phyloP scores from a whole-genome alignment of 2,797 vertebrate genomes.

The Myotis myotis region DNA sequence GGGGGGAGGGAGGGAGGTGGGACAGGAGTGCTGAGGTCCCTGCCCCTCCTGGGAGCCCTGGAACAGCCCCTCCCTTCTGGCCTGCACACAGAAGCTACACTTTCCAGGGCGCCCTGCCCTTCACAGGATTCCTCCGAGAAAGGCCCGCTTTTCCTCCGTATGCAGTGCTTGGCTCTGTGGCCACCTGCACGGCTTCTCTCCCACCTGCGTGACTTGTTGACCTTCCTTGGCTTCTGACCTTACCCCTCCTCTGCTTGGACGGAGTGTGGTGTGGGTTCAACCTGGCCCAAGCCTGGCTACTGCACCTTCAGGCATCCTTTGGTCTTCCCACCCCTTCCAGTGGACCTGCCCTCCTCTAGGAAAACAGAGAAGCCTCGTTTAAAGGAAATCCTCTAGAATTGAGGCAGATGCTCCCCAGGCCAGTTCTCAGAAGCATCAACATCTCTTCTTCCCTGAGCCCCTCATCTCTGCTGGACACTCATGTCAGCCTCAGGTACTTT shows the following conservation, averaged over 20 bases:
- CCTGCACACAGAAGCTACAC: not conserved
- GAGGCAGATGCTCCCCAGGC: not conserved
- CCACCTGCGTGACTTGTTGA: not conserved
- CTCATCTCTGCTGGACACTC: not conserved
- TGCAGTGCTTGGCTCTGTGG: not conserved
- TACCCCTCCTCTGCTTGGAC: not conserved
- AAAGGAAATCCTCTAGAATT: not conserved
- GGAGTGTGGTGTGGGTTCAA: not conserved
- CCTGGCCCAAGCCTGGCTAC: not conserved
- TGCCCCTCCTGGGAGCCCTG: not conserved
- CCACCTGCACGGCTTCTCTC: not conserved
- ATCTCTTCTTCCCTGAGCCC: not conserved
- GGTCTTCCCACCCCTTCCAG: not conserved
- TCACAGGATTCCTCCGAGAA: not conserved
- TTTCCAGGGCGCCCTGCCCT: not conserved
- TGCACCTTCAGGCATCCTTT: not conserved
- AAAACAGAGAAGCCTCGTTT: not conserved
- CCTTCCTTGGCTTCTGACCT: not conserved
- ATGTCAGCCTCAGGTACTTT: not conserved
- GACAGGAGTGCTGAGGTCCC: not conserved
- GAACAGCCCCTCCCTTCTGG: not conserved
- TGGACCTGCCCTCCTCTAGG: not conserved
- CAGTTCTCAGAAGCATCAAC: fast-evolving
- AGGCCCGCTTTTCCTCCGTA: no score
- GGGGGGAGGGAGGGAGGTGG: not conserved